These are phyloP conservation scores for Drosophila prostipennis DNA, from an alignment of 2,888 invertebrate genomes.

Conservation along the genomic window DNA sequence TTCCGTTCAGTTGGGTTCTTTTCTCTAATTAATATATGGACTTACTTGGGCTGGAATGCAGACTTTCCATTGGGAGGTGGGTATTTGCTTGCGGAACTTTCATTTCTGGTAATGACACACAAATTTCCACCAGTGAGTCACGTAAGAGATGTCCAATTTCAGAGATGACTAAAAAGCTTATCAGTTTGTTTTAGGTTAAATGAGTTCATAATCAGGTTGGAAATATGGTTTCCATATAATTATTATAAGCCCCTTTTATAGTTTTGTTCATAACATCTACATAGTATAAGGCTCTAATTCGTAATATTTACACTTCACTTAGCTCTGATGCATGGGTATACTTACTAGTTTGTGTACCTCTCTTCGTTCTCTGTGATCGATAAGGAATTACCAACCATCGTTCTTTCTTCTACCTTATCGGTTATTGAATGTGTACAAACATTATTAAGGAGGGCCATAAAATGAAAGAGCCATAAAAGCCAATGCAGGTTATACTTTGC, in stretches of 20 bases:
- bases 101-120: constrained; percentile 29
- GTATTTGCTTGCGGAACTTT: constrained; percentile 21
- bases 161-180: constrained; percentile 8
- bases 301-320: constrained; percentile 8
- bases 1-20: constrained; percentile 33
- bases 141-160: constrained; percentile 5
- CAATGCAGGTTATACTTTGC: constrained; percentile 19
- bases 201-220: background rate
- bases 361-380: constrained; percentile 20
- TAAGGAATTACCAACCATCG: constrained; percentile 19
- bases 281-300: background rate
- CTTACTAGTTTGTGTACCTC: constrained; percentile 1
- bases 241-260: background rate
- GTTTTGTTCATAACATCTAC: background rate
- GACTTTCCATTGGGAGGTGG: constrained; percentile 15
- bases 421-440: constrained; percentile 19
- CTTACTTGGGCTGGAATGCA: constrained; percentile 2
- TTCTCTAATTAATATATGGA: constrained; percentile 25
- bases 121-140: constrained; percentile 8
- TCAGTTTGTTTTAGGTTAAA: background rate
- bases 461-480: constrained; percentile 7
- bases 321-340: background rate
- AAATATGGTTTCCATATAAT: background rate
- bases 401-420: constrained; percentile 26
- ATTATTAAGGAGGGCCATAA: constrained; percentile 21